phyloP scores from a whole-genome alignment of 2,113 vertebrate genomes.

The Poeciliopsis occidentalis region DNA sequence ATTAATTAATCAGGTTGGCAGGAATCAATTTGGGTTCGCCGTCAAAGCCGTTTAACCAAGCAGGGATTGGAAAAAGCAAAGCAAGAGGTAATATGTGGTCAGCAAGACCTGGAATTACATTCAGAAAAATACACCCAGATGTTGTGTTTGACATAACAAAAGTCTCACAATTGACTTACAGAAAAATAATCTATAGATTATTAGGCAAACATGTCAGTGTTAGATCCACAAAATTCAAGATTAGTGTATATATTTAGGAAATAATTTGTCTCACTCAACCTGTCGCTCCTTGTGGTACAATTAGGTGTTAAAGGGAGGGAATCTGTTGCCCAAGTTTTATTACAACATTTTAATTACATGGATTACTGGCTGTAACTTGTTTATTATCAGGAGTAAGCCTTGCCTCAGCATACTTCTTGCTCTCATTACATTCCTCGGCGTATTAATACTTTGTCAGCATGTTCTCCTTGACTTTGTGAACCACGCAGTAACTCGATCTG shows the following conservation, averaged over 20 bases:
- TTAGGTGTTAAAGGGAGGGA: background rate
- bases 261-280: background rate
- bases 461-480: slow-evolving; percentile 47
- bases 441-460: slow-evolving; percentile 11
- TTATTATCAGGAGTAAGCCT: background rate
- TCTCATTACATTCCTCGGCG: background rate
- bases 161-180: background rate
- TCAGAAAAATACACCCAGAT: background rate
- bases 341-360: background rate
- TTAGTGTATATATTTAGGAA: background rate
- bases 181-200: background rate
- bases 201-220: background rate
- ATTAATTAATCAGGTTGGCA: background rate
- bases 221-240: background rate
- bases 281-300: background rate
- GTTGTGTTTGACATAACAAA: background rate
- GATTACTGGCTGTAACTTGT: slow-evolving; percentile 1
- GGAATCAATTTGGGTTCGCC: background rate
- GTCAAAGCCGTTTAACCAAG: background rate
- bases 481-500: slow-evolving; percentile 72
- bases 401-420: slow-evolving; percentile 2
- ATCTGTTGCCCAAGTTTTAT: background rate
- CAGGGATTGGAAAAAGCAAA: background rate
- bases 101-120: background rate
- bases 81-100: background rate